Base-by-base conservation (phyloP, 2,888 invertebrate genomes). In the Tridacna crocea region DNA sequence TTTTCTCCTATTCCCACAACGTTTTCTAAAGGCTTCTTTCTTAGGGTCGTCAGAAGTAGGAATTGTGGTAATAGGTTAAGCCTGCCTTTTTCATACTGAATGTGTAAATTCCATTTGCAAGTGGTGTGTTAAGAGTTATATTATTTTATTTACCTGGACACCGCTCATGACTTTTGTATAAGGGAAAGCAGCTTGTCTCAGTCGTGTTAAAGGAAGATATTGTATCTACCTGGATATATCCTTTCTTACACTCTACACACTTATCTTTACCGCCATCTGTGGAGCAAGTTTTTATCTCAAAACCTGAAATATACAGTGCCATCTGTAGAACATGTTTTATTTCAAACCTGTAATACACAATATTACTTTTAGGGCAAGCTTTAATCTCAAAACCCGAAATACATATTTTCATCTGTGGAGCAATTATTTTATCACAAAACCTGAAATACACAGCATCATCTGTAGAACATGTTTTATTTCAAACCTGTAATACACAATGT, bases 131-230 rank as follows among this genome's bases (percentile, higher is more conserved):
- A 36, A 2, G n/a, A 36, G 8, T 36, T 36, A 36, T 8, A 36
- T 36, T 4, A 36, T 36, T 36, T 36, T 36, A 36, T 36, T 36
- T 36, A 36, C 36, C 8, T 36, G 36, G 36, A 36, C 36, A 36
- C 36, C 8, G 36, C 36, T 36, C 3, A 8, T 36, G 36, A 36
- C 36, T 36, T 2, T 8, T 36, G 36, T 4, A 60, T 22, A 58
- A n/a, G 36, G 58, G 6, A 24, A 73, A 73, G 19, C 73, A 73
- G 0, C 19, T 19, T 17, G 73, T 19, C 17, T 73, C 73, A 11
- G 6, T n/a, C 58, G 58, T 73, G 36, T 73, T 73, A 27, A 73
- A 60, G 27, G 73, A 73, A n/a, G 73, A 60, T 36, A 73, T 60
- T n/a, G 58, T 27, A 51, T 73, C 58, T n/a, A 73, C 10, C 60